A percentile compares a stretch with the other conserved stretches of the same genome.
These are phyloP conservation scores for Lepidurus couesii DNA, from an alignment of 1,140 invertebrate genomes.

Conservation along the genomic window DNA sequence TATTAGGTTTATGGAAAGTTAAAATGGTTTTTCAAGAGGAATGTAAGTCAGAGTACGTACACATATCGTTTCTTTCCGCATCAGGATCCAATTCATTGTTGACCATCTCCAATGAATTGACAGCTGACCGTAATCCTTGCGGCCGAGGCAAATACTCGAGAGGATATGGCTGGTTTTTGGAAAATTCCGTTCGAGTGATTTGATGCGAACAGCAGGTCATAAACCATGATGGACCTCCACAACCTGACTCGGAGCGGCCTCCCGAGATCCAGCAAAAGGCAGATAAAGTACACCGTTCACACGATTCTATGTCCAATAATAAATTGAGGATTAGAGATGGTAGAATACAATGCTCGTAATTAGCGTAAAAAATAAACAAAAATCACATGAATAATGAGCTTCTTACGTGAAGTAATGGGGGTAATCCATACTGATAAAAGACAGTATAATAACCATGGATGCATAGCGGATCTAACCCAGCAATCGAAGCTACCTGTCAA, in stretches of 20 bases:
- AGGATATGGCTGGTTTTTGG: not conserved
- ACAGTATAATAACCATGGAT: not conserved
- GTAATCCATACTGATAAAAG: not conserved
- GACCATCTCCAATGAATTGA: not conserved
- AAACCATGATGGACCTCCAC: conserved; percentile 39
- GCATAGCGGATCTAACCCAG: conserved; percentile 12
- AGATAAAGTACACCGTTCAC: conserved; percentile 38
- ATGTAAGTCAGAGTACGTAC: not conserved
- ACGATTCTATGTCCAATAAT: not conserved
- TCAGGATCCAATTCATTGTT: not conserved
- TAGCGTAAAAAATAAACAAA: too few relatives aligned
- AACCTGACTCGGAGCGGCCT: conserved; percentile 35
- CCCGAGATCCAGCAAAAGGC: conserved; percentile 40
- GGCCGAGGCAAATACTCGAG: not conserved
- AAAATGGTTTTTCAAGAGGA: not conserved
- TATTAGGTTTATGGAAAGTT: not conserved
- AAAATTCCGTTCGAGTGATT: conserved; percentile 53
- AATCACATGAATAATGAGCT: not conserved
- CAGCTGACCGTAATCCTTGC: not conserved
- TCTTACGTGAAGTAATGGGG: not conserved
- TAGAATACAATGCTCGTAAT: too few relatives aligned
- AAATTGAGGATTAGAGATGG: not conserved
- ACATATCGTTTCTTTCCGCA: not conserved
- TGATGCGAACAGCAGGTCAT: conserved; percentile 51
- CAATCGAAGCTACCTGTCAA: not conserved